phyloP scores from a whole-genome alignment of 2,113 vertebrate genomes.

The Loxodonta africana region DNA sequence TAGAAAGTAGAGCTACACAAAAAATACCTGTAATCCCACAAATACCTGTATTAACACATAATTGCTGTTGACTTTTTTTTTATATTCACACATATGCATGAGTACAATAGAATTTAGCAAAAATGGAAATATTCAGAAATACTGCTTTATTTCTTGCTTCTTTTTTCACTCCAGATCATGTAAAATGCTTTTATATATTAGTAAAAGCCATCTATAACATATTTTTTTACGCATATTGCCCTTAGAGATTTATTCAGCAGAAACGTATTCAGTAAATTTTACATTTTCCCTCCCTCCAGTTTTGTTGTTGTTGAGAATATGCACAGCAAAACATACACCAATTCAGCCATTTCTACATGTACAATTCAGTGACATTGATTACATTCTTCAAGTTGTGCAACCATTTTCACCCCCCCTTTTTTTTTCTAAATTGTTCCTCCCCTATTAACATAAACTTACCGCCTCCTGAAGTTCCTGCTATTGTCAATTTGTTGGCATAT shows the following conservation, averaged over 20 bases:
- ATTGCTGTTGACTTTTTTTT: background rate
- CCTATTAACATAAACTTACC: background rate
- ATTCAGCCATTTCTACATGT: background rate
- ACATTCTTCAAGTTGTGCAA: too few species aligned
- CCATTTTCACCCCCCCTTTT: background rate
- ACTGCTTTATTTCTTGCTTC: background rate
- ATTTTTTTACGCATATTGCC: background rate
- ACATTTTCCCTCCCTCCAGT: background rate
- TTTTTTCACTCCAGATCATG: conserved; percentile 23
- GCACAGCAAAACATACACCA: background rate
- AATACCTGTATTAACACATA: conserved; percentile 4
- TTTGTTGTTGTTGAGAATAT: background rate
- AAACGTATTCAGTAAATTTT: background rate
- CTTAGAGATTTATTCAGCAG: background rate
- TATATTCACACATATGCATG: background rate
- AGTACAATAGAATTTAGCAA: background rate
- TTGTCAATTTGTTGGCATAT: background rate
- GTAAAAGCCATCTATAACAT: background rate
- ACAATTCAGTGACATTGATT: too few species aligned
- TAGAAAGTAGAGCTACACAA: conserved; percentile 29
- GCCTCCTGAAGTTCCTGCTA: background rate
- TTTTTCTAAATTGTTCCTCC: background rate
- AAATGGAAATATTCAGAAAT: conserved; percentile 27
- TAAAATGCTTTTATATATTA: background rate
- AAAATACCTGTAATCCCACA: background rate